Evolutionary conservation across 2,797 vertebrate genomes (phyloP).

Genomic region (Lepilemur septentrionalis): DNA sequence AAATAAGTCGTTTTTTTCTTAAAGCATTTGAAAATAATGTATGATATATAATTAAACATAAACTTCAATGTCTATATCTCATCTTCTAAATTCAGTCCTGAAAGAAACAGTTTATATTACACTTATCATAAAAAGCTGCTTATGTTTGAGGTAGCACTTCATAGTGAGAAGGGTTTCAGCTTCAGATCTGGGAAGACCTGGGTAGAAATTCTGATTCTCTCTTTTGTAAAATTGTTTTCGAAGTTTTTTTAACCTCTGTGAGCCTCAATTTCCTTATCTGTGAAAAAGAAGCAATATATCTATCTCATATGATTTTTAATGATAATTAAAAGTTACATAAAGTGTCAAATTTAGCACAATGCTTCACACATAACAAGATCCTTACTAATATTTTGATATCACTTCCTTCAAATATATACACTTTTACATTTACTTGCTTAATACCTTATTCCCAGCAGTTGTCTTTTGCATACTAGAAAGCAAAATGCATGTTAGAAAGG

Average conservation of each 20-base stretch:
- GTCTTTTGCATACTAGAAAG: neutral
- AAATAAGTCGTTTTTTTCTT: slow-evolving; percentile 13
- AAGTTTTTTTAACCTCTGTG: neutral
- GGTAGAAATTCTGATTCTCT: neutral
- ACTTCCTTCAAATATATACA: neutral
- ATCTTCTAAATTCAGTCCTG: slow-evolving; percentile 6
- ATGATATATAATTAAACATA: slow-evolving; percentile 35
- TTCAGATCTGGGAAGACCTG: neutral
- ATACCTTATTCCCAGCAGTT: neutral
- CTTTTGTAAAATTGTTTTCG: neutral
- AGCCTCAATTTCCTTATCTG: neutral
- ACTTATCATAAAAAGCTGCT: neutral
- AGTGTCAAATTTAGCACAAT: neutral
- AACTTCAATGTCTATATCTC: neutral
- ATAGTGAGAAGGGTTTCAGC: neutral
- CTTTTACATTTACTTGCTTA: neutral
- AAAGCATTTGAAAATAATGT: slow-evolving; percentile 44
- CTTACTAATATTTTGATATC: neutral
- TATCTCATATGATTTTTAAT: neutral
- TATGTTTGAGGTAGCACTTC: neutral
- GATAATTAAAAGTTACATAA: slow-evolving; percentile 5
- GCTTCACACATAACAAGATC: neutral
- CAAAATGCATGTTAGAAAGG: neutral
- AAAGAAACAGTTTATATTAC: neutral
- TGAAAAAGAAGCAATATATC: neutral